Base-by-base conservation (phyloP, 2,113 vertebrate species). In the Otolemur garnettii region DNA sequence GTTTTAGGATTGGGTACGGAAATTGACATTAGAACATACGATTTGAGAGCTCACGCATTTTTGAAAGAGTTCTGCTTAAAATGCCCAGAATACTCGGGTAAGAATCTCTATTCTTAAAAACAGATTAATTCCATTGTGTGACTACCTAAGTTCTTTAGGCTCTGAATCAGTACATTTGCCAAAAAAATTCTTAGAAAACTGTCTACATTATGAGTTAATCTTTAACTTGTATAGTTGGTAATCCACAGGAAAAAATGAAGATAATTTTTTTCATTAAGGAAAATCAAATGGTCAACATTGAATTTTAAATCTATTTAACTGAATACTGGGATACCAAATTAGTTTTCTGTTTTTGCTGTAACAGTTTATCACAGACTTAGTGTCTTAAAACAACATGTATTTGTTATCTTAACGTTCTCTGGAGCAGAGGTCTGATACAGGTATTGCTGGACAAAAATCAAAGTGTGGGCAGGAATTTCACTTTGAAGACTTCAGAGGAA, bases 71-170 rank as follows among this genome's bases (percentile, higher is more conserved):
- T 99, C 98, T 99, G 99, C 95, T 98, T 99, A 90, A 98, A 99
- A 97, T 99, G 99, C 91, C 99, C 99, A 57, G 99, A 99, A 97
- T 99, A 99, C 93, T 98, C 98, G 92, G 99, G 99, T 99, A 98
- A 98, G 98, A 94, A 90, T 97, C 72, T 97, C n/a, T 84, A 21
- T 93, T 77, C 94, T 84, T 68, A 17, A 66, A 90, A 83, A 66
- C 42, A 57, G 72, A 78, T 87, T 53, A 71, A 84, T 85, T 95
- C 84, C 24, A 69, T 87, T 80, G 50, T 96, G 92, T 88, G 21
- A n/a, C 24, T 72, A 24, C 33, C 15, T 85, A 26, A 26, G 24
- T 89, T 93, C 21, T 87, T 42, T 66, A 57, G 66, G 19, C 12
- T 88, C 93, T 85, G 19, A 84, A 68, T 82, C 30, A 80, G 10